phyloP scores from a whole-genome alignment of 2,888 invertebrate genomes.

The Drosophila neotestacea region DNA sequence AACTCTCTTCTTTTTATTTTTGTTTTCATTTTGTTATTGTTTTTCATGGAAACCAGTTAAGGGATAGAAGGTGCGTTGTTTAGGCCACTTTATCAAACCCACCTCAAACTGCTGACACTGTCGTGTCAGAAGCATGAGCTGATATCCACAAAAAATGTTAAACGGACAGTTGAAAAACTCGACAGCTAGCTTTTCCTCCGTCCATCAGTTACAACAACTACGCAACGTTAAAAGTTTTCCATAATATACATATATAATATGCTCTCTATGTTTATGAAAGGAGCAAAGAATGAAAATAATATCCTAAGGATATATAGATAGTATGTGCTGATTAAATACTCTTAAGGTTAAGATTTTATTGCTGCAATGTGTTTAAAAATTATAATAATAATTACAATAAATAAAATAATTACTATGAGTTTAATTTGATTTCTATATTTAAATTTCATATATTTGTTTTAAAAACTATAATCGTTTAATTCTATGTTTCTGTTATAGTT shows the following conservation, averaged over 20 bases:
- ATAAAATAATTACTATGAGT: no score
- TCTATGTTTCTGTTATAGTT: no score
- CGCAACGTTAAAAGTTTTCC: slow-evolving; percentile 55
- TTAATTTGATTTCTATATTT: no score
- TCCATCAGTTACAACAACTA: slow-evolving; percentile 29
- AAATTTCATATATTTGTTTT: no score
- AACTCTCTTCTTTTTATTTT: slow-evolving; percentile 2
- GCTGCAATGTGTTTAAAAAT: no score
- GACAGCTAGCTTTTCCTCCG: background rate
- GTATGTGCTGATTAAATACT: background rate
- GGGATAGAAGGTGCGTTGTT: background rate
- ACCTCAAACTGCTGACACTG: slow-evolving; percentile 40
- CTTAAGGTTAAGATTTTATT: no score
- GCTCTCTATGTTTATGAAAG: slow-evolving; percentile 20
- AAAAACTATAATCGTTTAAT: no score
- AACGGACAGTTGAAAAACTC: slow-evolving; percentile 46
- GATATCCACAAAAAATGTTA: slow-evolving; percentile 34
- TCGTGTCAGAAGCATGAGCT: slow-evolving; percentile 45
- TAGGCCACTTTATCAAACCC: slow-evolving; percentile 30
- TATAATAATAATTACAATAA: no score
- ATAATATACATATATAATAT: slow-evolving; percentile 51
- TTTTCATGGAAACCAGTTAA: slow-evolving; percentile 12
- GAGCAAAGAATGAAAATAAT: background rate
- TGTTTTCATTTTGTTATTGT: slow-evolving; percentile 7
- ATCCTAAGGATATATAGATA: background rate